phyloP scores from a whole-genome alignment of 2,888 invertebrate species.

The Spodoptera littoralis region DNA sequence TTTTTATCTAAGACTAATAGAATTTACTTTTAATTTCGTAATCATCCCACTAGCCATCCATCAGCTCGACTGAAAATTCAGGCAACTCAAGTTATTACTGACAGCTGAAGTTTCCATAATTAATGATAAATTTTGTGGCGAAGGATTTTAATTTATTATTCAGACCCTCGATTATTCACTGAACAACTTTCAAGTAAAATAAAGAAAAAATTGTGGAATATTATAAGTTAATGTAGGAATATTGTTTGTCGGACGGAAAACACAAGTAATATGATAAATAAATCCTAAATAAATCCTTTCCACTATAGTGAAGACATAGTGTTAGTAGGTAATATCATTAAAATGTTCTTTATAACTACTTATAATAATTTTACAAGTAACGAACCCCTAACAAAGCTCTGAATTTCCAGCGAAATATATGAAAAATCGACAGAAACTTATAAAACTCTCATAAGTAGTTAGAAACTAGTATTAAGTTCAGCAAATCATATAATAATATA shows the following conservation, averaged over 20 bases:
- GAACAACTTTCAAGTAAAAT: too few relatives aligned
- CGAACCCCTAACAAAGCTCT: too few relatives aligned
- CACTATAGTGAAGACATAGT: too few relatives aligned
- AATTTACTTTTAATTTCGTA: not conserved
- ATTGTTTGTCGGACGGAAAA: too few relatives aligned
- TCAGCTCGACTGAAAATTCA: not conserved
- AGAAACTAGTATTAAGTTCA: slow-evolving; percentile 11
- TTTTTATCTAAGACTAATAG: too few relatives aligned
- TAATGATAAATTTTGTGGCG: slow-evolving; percentile 2
- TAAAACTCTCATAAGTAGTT: slow-evolving; percentile 9
- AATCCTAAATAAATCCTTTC: too few relatives aligned
- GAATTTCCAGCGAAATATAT: not conserved
- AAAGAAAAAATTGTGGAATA: too few relatives aligned
- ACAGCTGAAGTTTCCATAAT: slow-evolving; percentile 29
- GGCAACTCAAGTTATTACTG: slow-evolving; percentile 7
- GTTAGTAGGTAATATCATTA: too few relatives aligned
- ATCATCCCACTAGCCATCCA: not conserved
- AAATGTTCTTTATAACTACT: too few relatives aligned
- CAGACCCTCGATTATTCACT: not conserved
- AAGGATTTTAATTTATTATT: slow-evolving; percentile 4
- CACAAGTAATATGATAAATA: too few relatives aligned
- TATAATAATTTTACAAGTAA: too few relatives aligned
- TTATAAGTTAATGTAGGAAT: too few relatives aligned
- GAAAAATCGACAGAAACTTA: slow-evolving; percentile 1
- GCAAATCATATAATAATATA: slow-evolving; percentile 16